Percentiles rank a stretch among this genome's conserved stretches.
Evolutionary conservation across 1,140 invertebrate genomes (phyloP).

Genomic region (Oncopodura yosiiana): DNA sequence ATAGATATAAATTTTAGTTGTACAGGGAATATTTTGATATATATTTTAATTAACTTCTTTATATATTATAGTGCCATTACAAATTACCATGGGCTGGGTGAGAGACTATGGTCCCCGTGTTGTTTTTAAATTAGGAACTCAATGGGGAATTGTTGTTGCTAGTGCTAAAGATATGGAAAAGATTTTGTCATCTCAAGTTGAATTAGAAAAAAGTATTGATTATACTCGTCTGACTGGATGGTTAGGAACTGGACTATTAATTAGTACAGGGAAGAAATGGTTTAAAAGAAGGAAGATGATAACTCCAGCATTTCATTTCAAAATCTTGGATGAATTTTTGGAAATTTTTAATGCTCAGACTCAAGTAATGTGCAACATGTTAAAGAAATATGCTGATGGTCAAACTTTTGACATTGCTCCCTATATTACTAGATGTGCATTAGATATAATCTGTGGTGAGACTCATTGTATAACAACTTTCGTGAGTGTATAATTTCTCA

Average conservation of each 20-base stretch:
- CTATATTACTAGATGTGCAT: constrained; percentile 46
- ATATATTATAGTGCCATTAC: too few species aligned
- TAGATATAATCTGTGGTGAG: constrained; percentile 53
- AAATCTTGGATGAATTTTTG: constrained; percentile 55
- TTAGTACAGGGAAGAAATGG: constrained; percentile 51
- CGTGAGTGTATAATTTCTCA: constrained; percentile 8
- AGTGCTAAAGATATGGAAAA: too few species aligned
- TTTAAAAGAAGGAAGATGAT: constrained; percentile 49
- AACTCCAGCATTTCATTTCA: constrained; percentile 59
- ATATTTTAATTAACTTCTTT: too few species aligned
- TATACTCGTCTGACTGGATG: constrained; percentile 64
- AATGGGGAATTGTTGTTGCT: too few species aligned
- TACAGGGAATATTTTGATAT: too few species aligned
- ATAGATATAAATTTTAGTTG: too few species aligned
- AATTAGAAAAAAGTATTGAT: constrained; percentile 60
- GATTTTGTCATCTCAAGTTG: constrained; percentile 57
- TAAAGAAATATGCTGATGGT: constrained; percentile 30
- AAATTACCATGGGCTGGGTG: too few species aligned
- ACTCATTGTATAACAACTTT: constrained; percentile 19
- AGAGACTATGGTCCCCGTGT: too few species aligned
- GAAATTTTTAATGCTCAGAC: constrained; percentile 51
- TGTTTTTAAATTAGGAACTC: too few species aligned
- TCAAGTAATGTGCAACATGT: constrained; percentile 39
- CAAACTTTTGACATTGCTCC: constrained; percentile 43
- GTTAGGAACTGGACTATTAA: constrained; percentile 66